Percentiles rank a stretch among this genome's conserved stretches.
These are phyloP conservation scores for Pygathrix nemaeus DNA, from an alignment of 2,113 vertebrate genomes.

Conservation along the genomic window DNA sequence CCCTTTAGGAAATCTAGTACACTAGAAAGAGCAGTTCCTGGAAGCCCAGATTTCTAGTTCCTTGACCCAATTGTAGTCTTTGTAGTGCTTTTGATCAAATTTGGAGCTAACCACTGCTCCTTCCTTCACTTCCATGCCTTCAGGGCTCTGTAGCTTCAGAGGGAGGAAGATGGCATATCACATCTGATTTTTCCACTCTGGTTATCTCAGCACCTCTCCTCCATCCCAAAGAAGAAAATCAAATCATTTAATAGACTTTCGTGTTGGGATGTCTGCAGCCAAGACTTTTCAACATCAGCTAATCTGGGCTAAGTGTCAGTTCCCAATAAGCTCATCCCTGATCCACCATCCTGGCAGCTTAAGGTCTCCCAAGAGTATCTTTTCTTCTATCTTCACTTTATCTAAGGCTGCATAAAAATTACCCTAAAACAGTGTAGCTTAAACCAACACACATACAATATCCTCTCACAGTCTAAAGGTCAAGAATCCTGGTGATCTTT, in stretches of 20 bases:
- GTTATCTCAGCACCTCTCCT: not conserved
- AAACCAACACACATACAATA: not conserved
- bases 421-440: not conserved
- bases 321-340: not conserved
- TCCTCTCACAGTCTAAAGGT: not conserved
- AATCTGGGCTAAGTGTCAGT: not conserved
- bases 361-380: not conserved
- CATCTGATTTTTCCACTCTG: not conserved
- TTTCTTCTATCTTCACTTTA: not conserved
- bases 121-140: not conserved
- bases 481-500: not conserved
- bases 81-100: not conserved
- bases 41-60: not conserved
- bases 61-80: not conserved
- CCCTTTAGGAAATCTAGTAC: not conserved
- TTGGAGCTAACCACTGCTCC: not conserved
- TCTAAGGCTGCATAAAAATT: not conserved
- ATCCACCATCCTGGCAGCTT: no score
- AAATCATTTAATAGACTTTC: not conserved
- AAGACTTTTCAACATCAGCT: not conserved
- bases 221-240: not conserved
- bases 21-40: not conserved
- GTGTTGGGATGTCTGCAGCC: not conserved
- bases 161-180: not conserved
- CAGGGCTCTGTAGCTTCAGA: not conserved